Evolutionary conservation across 2,888 invertebrate species (phyloP).

Genomic region (Sinohyriopsis cumingii): DNA sequence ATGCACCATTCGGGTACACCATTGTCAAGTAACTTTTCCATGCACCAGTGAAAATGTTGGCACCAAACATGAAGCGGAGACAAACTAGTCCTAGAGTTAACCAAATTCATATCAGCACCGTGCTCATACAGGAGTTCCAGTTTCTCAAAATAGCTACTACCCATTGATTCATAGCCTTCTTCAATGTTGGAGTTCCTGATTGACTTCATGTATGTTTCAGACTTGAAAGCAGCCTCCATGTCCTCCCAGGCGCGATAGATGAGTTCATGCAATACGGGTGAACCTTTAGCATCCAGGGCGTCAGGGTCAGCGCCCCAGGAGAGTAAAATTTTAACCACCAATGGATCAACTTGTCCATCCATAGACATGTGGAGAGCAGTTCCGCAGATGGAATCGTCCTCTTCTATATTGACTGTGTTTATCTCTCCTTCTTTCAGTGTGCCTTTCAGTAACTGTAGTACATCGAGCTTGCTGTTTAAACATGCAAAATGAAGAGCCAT

Average conservation of each 20-base stretch:
- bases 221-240: constrained; percentile 12
- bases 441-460: constrained; percentile 6
- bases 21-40: not conserved
- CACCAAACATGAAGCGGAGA: constrained; percentile 15
- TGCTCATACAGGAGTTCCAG: constrained; percentile 3
- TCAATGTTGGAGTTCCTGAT: not conserved
- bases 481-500: constrained; percentile 22
- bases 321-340: constrained; percentile 12
- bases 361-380: constrained; percentile 23
- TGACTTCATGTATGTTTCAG: constrained; percentile 10
- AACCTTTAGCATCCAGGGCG: constrained; percentile 15
- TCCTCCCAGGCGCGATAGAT: constrained; percentile 23
- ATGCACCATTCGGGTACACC: constrained; percentile 4
- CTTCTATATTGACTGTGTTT: constrained; percentile 17
- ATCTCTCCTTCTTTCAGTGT: constrained; percentile 18
- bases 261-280: constrained; percentile 16
- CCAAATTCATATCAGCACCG: constrained; percentile 14
- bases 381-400: constrained; percentile 24
- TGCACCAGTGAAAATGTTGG: constrained; percentile 10
- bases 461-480: constrained; percentile 17
- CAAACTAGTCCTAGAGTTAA: constrained; percentile 5
- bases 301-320: constrained; percentile 17
- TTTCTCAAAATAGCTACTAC: constrained; percentile 12
- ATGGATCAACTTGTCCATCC: constrained; percentile 19
- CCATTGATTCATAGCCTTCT: not conserved